Evolutionary conservation across 2,888 invertebrate species (phyloP), one percentile per base, ranked within the genome.

Genomic region (Lepidochitona cinerea): DNA sequence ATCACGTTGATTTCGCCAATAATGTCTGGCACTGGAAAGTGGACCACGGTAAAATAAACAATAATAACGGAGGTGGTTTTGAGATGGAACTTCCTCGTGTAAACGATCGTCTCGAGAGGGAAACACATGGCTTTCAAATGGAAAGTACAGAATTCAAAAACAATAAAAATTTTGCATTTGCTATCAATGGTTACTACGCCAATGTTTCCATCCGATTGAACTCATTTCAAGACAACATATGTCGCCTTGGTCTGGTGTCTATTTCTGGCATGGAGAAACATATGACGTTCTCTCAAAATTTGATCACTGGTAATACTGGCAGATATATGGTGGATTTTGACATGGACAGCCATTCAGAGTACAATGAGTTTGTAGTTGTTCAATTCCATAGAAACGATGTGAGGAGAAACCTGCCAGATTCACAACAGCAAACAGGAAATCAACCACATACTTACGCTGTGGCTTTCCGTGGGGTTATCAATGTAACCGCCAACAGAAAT

Each of bases 21-120:
- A 99, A 99, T 91, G 93, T 99, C 0, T 99, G 97, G 92, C 97
- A 98, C 89, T 99, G 99, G 93, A 93, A 96, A 35, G 90, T 98
- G 67, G 95, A 95, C 89, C 95, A 96, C 85, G 95, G 95, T 75
- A 94, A 95, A 0, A 93, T 99, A 77, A 96, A 96, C 88, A 93
- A 95, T 79, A 99, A 98, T 87, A 92, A 93, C 75, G 93, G 93
- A 35, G 96, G 97, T 14, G 99, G 99, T 0, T 94, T 99, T 80
- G 94, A 96, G 85, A 93, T 99, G 4, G 93, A 94, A 14, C 91
- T 99, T 49, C 99, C 99, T 0, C 97, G 97, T 83, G 97, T 98
- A 2, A 86, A 86, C 68, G 85, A 87, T 71, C 73, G 80, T 37
- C 37, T 59, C 0, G 85, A 87, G 68, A 75, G 84, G n/a, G 77